These are phyloP conservation scores for Dryomyza anilis DNA, from an alignment of 2,888 invertebrate species.

Conservation along the genomic window DNA sequence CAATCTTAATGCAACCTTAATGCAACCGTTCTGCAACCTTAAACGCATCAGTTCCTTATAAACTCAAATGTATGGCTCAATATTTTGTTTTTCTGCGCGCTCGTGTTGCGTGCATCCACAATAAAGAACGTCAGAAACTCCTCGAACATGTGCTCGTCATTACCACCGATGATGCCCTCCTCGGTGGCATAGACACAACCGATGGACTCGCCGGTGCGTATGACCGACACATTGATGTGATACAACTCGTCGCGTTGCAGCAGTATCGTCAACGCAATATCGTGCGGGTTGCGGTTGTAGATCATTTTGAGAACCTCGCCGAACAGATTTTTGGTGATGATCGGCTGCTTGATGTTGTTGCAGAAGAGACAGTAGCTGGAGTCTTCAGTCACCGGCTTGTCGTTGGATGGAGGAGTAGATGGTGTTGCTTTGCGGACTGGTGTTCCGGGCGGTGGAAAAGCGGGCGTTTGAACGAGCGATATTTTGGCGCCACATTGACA, in stretches of 20 bases:
- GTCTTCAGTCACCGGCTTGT: neutral
- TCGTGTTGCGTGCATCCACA: constrained; percentile 32
- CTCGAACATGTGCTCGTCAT: constrained; percentile 28
- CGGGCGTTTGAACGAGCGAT: too few relatives aligned
- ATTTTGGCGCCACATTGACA: too few relatives aligned
- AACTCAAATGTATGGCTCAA: constrained; percentile 37
- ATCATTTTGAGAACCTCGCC: constrained; percentile 29
- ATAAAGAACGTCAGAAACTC: constrained; percentile 36
- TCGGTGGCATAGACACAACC: constrained; percentile 44
- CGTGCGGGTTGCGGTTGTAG: neutral
- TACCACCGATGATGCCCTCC: constrained; percentile 34
- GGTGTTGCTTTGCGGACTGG: neutral
- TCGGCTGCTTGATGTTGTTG: constrained; percentile 8
- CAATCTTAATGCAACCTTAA: too few relatives aligned
- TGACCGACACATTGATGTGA: constrained; percentile 43
- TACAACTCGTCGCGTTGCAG: constrained; percentile 43
- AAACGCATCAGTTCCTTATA: too few relatives aligned
- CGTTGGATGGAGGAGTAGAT: neutral
- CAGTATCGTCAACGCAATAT: constrained; percentile 40
- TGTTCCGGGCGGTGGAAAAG: neutral
- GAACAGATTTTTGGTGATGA: constrained; percentile 23
- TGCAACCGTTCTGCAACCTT: too few relatives aligned
- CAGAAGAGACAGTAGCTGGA: constrained; percentile 37
- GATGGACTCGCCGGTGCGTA: constrained; percentile 30
- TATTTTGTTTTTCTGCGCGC: constrained; percentile 31